Base-by-base conservation (phyloP, 2,797 vertebrate species). In the Squalus acanthias region DNA sequence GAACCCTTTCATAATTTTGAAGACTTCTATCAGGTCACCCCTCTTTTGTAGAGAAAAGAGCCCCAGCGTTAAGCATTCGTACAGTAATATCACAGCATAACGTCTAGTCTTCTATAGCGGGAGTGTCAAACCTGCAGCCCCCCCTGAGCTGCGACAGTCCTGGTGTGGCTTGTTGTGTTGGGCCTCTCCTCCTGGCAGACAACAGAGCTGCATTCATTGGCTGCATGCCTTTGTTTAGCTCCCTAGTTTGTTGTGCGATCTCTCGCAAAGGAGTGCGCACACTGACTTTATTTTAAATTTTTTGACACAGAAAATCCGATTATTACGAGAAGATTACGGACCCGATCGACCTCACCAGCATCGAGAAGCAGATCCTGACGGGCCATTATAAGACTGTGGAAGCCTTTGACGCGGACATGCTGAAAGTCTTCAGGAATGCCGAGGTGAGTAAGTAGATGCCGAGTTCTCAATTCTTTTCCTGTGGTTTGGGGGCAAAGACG, bases 311-410 rank as follows among this genome's bases (percentile, higher is more conserved):
- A 97, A 99, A 99, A 94, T 98, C 98, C 94, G 99, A 99, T 97
- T 99, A 99, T 97, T 99, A 99, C 0, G 99, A 99, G 97, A 99
- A 99, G 97, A 99, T 99, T 97, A 98, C 99, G 0, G 99, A 99
- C 97, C 99, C 99, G 0, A 97, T 99, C 97, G 99, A 99, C 97
- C 98, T 99, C 17, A 98, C 98, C 97, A 99, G 98, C n/a, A 99
- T 99, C 26, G 99, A 99, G 97, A 99, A 99, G 97, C 99, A 99
- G 97, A 99, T 99, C 97, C 98, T 99, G 97, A 99, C 98, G 0
- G 99, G 99, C 79, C 98, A 99, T 96, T 99, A 99, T 96, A 99
- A 99, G 97, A 99, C 99, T 0, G 99, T 99, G 76, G 99, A 99
- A 97, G 98, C 99, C 53, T 99, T 99, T 60, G 99, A 99, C 97